These are phyloP conservation scores for Heteractis magnifica DNA, from an alignment of 92 coral and sea anemone species.

Conservation along the genomic window DNA sequence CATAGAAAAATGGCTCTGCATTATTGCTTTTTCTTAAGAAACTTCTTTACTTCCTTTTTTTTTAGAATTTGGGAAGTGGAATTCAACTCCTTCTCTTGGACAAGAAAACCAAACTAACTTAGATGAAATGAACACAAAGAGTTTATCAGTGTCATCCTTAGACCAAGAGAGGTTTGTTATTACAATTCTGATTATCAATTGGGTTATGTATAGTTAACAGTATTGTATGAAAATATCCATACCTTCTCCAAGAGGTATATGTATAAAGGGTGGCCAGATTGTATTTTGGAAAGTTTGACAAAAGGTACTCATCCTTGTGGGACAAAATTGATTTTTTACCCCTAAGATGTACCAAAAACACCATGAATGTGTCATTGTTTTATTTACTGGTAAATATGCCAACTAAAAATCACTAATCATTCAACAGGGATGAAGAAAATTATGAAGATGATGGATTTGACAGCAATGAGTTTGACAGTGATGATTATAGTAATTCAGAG, in stretches of 20 bases:
- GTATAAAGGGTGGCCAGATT: no score
- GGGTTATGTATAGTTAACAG: not conserved
- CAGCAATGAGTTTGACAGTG: conserved; percentile 71
- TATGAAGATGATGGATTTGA: conserved; percentile 73
- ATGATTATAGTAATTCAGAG: conserved; percentile 50
- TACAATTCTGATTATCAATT: not conserved
- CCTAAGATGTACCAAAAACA: no score
- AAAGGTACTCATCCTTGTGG: no score
- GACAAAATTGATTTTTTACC: no score
- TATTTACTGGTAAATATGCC: no score
- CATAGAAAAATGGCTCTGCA: no score
- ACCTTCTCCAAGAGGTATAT: not conserved
- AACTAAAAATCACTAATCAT: not conserved
- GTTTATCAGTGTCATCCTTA: conserved; percentile 50
- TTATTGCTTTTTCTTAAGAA: not conserved
- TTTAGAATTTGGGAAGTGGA: conserved; percentile 42
- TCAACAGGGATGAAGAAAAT: conserved; percentile 17
- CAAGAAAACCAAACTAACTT: conserved; percentile 20
- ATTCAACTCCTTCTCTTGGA: conserved; percentile 49
- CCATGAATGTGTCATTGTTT: no score
- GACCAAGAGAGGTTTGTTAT: conserved; percentile 24
- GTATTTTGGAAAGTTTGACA: no score
- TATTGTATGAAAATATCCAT: no score
- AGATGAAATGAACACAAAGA: conserved; percentile 36
- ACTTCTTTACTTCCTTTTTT: not conserved